phyloP scores from a whole-genome alignment of 2,797 vertebrate genomes.

The Molothrus ater region DNA sequence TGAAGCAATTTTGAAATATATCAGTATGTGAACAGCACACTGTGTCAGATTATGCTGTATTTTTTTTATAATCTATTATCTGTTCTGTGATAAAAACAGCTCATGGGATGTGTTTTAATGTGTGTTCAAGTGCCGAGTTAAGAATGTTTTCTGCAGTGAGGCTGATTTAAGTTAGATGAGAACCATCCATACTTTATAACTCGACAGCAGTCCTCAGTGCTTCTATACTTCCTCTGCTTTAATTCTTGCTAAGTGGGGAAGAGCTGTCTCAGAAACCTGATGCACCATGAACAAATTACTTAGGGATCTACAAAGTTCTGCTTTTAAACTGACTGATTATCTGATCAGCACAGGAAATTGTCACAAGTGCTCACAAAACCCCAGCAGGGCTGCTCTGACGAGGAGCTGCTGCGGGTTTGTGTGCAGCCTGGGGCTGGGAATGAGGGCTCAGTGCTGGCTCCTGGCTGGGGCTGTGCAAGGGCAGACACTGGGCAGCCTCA shows the following conservation, averaged over 20 bases:
- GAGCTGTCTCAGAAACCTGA: not conserved
- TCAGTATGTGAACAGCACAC: not conserved
- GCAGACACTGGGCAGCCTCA: not conserved
- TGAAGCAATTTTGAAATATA: not conserved
- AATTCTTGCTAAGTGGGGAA: not conserved
- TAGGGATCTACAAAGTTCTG: not conserved
- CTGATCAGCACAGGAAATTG: not conserved
- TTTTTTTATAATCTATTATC: not conserved
- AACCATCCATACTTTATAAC: not conserved
- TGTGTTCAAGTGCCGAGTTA: not conserved
- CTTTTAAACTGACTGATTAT: not conserved
- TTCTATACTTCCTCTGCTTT: not conserved
- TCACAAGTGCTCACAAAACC: rapidly evolving
- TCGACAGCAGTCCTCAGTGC: not conserved
- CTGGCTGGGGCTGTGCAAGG: not conserved
- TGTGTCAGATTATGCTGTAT: not conserved
- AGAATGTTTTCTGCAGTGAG: not conserved
- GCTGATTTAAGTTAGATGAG: not conserved
- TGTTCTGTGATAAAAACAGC: not conserved
- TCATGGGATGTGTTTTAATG: not conserved
- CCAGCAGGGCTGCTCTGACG: not conserved
- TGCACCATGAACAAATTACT: not conserved
- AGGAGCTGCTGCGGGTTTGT: not conserved
- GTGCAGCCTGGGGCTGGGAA: not conserved
- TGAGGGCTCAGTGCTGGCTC: rapidly evolving